A percentile compares a stretch with the other conserved stretches of the same genome.
Conservation (phyloP, 2,888 invertebrate species). For the Carpatolechia fugitivella region DNA sequence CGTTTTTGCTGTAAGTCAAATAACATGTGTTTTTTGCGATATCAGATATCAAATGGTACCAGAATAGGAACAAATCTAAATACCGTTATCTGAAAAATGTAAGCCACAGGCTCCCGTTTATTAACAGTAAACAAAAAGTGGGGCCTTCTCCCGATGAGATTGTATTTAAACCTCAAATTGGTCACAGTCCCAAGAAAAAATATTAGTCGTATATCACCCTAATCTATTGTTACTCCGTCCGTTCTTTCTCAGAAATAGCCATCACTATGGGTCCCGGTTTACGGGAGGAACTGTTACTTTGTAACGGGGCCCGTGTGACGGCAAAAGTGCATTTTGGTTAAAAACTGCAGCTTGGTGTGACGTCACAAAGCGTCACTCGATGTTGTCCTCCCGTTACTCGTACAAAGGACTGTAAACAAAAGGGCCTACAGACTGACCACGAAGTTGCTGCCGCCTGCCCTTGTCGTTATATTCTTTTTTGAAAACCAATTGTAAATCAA, state of each 20-base stretch:
- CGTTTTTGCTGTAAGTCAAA: not conserved
- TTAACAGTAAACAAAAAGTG: constrained; percentile 40
- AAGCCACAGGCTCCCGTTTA: constrained; percentile 50
- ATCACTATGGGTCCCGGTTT: constrained; percentile 68
- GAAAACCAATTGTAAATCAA: constrained; percentile 13
- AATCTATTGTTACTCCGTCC: constrained; percentile 59
- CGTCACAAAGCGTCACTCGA: constrained; percentile 63
- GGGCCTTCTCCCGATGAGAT: constrained; percentile 45
- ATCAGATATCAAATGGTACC: not conserved
- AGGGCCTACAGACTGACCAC: constrained; percentile 57
- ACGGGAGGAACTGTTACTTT: constrained; percentile 71
- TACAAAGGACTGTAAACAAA: constrained; percentile 60
- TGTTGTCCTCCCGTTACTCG: constrained; percentile 54
- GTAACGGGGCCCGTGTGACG: constrained; percentile 56
- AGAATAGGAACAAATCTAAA: not conserved
- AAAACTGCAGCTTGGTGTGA: constrained; percentile 53
- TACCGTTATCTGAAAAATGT: constrained; percentile 12
- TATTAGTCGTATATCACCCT: constrained; percentile 59
- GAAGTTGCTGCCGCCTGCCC: constrained; percentile 58
- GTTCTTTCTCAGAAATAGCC: constrained; percentile 60
- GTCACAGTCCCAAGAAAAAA: constrained; percentile 60
- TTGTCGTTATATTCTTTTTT: constrained; percentile 33
- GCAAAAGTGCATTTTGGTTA: constrained; percentile 71
- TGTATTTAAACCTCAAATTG: constrained; percentile 70
- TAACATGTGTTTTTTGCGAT: not conserved